phyloP scores from a whole-genome alignment of 2,797 vertebrate species.

The Benthosema pterotum region DNA sequence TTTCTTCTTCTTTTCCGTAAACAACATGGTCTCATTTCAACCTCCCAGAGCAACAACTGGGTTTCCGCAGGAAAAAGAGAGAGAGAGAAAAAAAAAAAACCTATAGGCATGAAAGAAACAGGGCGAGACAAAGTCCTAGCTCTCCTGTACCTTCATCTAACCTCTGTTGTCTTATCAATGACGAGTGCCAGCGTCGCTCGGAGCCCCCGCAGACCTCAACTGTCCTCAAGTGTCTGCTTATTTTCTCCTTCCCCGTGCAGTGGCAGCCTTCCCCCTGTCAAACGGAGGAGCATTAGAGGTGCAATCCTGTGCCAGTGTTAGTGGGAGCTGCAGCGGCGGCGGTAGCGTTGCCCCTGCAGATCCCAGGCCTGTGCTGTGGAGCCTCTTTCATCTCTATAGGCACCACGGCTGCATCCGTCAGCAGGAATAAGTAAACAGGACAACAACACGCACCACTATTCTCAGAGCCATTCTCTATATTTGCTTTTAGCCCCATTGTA shows the following conservation, averaged over 20 bases:
- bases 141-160: constrained; percentile 13
- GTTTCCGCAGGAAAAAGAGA: background rate
- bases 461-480: background rate
- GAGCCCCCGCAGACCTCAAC: constrained; percentile 4
- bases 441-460: constrained; percentile 3
- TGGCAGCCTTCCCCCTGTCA: constrained; percentile 3
- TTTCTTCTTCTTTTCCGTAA: background rate
- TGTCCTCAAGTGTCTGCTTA: background rate
- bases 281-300: constrained; percentile 14
- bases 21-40: background rate
- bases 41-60: background rate
- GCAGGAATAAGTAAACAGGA: constrained; percentile 25
- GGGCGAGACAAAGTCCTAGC: constrained; percentile 2
- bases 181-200: constrained; percentile 1
- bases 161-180: constrained; percentile 25
- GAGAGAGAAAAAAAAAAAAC: too few species aligned
- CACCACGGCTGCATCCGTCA: constrained; percentile 19
- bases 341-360: constrained; percentile 6
- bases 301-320: constrained; percentile 11
- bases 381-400: constrained; percentile 36
- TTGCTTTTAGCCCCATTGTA: constrained; percentile 1
- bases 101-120: background rate
- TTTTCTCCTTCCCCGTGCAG: background rate
- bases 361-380: background rate
- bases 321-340: constrained; percentile 10